Conservation (phyloP, 2,113 vertebrate genomes). For the Cephalopterus ornatus region DNA sequence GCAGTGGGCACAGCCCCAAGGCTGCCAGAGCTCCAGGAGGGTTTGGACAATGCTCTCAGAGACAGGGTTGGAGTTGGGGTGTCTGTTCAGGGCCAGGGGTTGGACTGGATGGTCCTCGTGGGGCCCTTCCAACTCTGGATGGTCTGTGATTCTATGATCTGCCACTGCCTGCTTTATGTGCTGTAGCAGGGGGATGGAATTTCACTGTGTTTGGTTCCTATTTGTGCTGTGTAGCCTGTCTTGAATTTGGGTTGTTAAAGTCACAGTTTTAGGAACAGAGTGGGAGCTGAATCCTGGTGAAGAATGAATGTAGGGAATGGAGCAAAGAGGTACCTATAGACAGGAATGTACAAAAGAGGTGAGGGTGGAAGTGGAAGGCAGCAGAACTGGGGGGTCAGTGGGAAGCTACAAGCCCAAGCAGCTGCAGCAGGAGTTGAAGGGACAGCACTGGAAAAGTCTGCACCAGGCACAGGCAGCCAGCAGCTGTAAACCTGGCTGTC, state of each 20-base stretch:
- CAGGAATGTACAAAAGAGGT: background rate
- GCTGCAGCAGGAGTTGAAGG: background rate
- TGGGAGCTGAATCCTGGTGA: background rate
- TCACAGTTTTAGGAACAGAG: background rate
- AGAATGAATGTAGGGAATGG: background rate
- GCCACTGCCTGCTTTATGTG: background rate
- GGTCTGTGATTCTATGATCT: background rate
- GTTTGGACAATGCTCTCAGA: background rate
- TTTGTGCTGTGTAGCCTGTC: background rate
- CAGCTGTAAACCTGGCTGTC: rapidly evolving
- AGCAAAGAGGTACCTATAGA: background rate
- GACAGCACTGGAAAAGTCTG: background rate
- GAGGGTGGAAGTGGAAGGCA: background rate
- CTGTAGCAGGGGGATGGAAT: background rate
- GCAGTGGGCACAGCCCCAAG: background rate
- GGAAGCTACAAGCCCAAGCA: background rate
- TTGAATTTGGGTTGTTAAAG: background rate
- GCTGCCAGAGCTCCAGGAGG: background rate
- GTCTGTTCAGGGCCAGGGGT: rapidly evolving
- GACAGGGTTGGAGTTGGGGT: background rate
- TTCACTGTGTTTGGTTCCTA: background rate
- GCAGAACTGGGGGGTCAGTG: background rate
- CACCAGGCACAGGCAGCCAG: background rate
- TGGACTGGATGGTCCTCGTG: rapidly evolving
- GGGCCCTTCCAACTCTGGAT: rapidly evolving